Evolutionary conservation across 2,797 vertebrate genomes (phyloP).

Genomic region (Paramormyrops hopkinsi): DNA sequence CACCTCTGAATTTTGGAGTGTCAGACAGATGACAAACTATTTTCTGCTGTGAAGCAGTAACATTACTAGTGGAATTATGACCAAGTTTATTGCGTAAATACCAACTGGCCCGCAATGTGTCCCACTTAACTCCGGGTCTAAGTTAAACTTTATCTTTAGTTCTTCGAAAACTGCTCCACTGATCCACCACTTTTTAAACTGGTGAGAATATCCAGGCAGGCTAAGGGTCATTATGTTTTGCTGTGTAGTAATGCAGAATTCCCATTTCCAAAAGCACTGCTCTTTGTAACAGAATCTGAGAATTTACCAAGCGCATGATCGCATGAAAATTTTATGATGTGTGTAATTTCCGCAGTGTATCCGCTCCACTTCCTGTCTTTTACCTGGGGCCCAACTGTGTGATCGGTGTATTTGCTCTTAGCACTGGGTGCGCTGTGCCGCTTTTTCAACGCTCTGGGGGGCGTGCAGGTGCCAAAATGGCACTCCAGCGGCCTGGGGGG

Average conservation of each 20-base stretch:
- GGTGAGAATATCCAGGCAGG: neutral
- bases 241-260: neutral
- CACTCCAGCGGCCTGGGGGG: neutral
- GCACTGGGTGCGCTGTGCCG: neutral
- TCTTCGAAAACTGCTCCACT: constrained; percentile 2
- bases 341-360: neutral
- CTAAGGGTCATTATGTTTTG: neutral
- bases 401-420: neutral
- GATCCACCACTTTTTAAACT: neutral
- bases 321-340: constrained; percentile 6
- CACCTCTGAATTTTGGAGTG: constrained; percentile 3
- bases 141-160: constrained; percentile 17
- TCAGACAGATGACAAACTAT: neutral
- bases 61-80: neutral
- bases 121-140: neutral
- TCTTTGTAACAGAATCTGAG: neutral
- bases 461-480: neutral
- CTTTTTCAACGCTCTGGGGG: neutral
- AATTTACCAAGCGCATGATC: neutral
- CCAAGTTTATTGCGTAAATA: neutral
- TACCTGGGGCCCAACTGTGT: neutral
- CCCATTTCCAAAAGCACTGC: neutral
- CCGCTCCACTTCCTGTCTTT: neutral
- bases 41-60: neutral
- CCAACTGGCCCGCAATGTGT: neutral